Conservation (phyloP, 2,888 invertebrate genomes). For the Diplazon laetatorius region DNA sequence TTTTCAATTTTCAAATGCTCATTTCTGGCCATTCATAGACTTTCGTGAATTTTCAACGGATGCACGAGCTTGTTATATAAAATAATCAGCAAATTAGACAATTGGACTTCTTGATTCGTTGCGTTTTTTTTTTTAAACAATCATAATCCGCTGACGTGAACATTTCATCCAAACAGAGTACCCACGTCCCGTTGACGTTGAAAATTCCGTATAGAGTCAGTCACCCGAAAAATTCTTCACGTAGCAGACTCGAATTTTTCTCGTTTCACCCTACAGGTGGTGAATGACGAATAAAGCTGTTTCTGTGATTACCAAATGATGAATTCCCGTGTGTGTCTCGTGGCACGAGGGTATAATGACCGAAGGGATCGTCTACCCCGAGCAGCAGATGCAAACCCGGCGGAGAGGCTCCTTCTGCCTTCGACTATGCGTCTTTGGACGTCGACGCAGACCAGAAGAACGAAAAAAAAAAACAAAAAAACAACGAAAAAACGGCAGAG, state of each 20-base stretch:
- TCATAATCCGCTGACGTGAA: too few relatives aligned
- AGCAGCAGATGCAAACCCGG: constrained; percentile 54
- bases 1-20: too few relatives aligned
- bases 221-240: too few relatives aligned
- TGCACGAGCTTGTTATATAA: too few relatives aligned
- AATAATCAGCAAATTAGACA: too few relatives aligned
- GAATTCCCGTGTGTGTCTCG: constrained; percentile 32
- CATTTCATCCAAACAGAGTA: too few relatives aligned
- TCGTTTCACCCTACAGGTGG: neutral
- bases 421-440: constrained; percentile 55
- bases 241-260: neutral
- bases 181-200: too few relatives aligned
- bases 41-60: too few relatives aligned
- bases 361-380: constrained; percentile 47
- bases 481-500: constrained; percentile 38
- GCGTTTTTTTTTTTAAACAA: too few relatives aligned
- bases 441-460: constrained; percentile 29
- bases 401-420: constrained; percentile 26
- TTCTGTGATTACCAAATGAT: neutral
- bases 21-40: too few relatives aligned
- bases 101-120: too few relatives aligned
- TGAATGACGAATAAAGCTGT: neutral
- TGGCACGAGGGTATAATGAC: constrained; percentile 39
- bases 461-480: constrained; percentile 18
- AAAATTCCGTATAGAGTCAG: too few relatives aligned